Conservation (phyloP, 1,140 invertebrate species). For the Drosophila nasuta region DNA sequence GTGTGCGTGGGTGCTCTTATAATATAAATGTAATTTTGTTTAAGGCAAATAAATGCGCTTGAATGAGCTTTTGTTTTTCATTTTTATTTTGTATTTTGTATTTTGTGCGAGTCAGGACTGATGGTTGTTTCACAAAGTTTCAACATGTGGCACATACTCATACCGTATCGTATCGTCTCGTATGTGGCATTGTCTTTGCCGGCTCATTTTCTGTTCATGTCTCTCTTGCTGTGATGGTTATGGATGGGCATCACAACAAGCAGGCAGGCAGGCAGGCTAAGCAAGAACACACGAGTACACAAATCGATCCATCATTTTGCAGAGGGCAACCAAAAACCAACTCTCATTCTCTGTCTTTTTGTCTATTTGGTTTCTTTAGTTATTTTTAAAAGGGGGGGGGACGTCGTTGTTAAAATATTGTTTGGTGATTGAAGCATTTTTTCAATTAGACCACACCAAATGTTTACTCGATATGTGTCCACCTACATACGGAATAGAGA, state of each 20-base stretch:
- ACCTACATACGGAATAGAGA: neutral
- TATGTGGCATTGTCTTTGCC: slow-evolving; percentile 24
- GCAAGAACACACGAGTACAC: slow-evolving; percentile 21
- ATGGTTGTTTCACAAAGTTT: slow-evolving; percentile 35
- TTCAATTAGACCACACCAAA: slow-evolving; percentile 34
- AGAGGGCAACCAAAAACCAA: neutral
- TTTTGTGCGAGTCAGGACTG: slow-evolving; percentile 14
- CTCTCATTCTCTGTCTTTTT: neutral
- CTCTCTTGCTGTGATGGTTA: slow-evolving; percentile 28
- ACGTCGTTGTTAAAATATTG: slow-evolving; percentile 6
- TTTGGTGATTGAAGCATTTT: slow-evolving; percentile 29
- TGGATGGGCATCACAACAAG: slow-evolving; percentile 39
- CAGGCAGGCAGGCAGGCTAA: neutral
- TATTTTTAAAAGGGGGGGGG: neutral
- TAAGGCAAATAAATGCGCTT: slow-evolving; percentile 25
- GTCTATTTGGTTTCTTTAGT: neutral
- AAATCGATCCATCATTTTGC: slow-evolving; percentile 47
- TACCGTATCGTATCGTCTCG: neutral
- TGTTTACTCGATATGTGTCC: slow-evolving; percentile 11
- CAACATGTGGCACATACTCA: slow-evolving; percentile 19
- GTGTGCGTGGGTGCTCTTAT: neutral
- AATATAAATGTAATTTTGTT: slow-evolving; percentile 26
- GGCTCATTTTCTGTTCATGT: slow-evolving; percentile 17
- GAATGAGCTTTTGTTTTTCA: slow-evolving; percentile 10
- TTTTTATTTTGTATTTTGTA: slow-evolving; percentile 5